Conservation (phyloP, 1,140 invertebrate genomes). For the Batillaria attramentaria region DNA sequence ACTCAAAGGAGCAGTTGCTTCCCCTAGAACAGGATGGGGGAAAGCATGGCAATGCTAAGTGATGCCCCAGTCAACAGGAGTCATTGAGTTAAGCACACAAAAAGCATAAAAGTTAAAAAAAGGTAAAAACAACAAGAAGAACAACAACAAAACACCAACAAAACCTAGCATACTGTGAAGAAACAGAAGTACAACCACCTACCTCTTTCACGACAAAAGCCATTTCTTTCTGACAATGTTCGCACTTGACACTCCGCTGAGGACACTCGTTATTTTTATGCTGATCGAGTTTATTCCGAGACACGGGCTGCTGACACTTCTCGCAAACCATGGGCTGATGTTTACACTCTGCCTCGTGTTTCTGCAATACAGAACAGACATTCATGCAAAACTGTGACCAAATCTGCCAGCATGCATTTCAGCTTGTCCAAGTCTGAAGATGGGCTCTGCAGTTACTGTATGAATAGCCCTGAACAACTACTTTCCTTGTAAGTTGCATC, state of each 20-base stretch:
- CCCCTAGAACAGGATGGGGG: no score
- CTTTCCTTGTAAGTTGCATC: background rate
- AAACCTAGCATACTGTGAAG: background rate
- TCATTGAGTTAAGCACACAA: background rate
- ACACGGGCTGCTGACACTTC: slow-evolving; percentile 51
- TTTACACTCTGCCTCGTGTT: slow-evolving; percentile 46
- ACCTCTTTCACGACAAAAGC: slow-evolving; percentile 54
- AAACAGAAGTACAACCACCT: background rate
- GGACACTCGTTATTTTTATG: slow-evolving; percentile 56
- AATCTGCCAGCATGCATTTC: background rate
- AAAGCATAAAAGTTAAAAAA: background rate
- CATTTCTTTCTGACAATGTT: slow-evolving; percentile 55
- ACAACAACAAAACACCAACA: background rate
- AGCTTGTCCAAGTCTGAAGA: background rate
- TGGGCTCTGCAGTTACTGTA: background rate
- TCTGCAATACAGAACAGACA: slow-evolving; percentile 29
- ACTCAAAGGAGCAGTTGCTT: no score
- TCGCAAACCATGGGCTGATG: slow-evolving; percentile 51
- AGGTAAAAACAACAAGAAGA: background rate
- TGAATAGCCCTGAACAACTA: background rate
- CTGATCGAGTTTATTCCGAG: slow-evolving; percentile 45
- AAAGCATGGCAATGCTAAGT: no score
- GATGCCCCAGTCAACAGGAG: background rate
- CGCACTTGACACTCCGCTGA: slow-evolving; percentile 52
- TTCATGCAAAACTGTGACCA: background rate